These are phyloP conservation scores for Piscicola geometra DNA, from an alignment of 2,888 invertebrate genomes.

Conservation along the genomic window DNA sequence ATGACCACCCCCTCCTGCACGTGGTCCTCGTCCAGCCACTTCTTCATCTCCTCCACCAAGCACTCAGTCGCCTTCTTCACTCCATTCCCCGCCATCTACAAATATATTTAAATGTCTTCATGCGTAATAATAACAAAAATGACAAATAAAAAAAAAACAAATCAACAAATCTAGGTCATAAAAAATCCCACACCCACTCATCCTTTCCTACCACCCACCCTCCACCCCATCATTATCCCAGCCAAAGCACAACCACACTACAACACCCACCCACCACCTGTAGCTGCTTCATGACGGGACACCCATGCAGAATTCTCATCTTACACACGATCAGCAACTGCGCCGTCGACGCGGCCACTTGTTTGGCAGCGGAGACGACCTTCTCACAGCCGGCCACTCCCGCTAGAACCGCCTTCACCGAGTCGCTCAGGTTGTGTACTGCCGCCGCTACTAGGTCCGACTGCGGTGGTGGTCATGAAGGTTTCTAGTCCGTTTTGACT, in stretches of 20 bases:
- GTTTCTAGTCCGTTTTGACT: no score
- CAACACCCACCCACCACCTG: constrained; percentile 55
- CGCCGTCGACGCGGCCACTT: constrained; percentile 88
- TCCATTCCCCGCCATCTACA: constrained; percentile 74
- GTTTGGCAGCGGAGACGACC: constrained; percentile 86
- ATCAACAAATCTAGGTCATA: no score
- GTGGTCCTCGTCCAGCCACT: constrained; percentile 80
- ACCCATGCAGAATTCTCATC: constrained; percentile 94
- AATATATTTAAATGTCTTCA: neutral
- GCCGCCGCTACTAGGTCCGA: constrained; percentile 93
- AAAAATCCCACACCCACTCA: no score
- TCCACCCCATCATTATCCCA: no score
- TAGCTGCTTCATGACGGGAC: constrained; percentile 83
- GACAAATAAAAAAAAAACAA: neutral
- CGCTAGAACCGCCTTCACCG: constrained; percentile 91
- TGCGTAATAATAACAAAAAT: neutral
- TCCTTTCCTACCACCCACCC: no score
- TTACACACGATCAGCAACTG: constrained; percentile 95
- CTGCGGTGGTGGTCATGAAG: no score
- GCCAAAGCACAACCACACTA: no score
- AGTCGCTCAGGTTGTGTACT: constrained; percentile 92
- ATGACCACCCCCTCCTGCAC: constrained; percentile 71
- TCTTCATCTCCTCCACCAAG: constrained; percentile 86
- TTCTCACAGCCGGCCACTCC: constrained; percentile 72
- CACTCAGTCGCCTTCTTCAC: constrained; percentile 97